Evolutionary conservation across 2,113 vertebrate species (phyloP), one percentile per base, ranked within the genome.

Genomic region (Theristicus caerulescens): DNA sequence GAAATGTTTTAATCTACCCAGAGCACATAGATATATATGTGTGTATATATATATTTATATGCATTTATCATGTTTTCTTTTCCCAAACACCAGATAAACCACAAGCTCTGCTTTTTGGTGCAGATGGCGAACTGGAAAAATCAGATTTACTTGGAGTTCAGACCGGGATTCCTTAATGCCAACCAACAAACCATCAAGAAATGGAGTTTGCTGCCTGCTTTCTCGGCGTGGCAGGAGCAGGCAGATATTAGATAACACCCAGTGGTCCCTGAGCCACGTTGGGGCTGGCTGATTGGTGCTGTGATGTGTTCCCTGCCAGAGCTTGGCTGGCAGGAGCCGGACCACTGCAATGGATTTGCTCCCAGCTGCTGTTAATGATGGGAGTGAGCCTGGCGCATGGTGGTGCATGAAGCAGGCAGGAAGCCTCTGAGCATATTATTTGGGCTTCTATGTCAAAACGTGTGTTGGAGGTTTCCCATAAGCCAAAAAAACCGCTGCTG

Each of bases 221-320:
- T 49, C 59, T 73, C 0, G 0, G 55, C 36, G 3, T 6, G 2
- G 69, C 52, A 59, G 74, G 61, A 72, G 86, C 71, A 52, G 49
- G 67, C 74, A 69, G 72, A 42, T 22, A 21, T 42, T 40, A 47
- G 31, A 67, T 62, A 26, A 18, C 27, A 51, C 22, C 19, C 71
- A 25, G 79, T 2, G 1, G 26, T 34, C 70, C 79, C 40, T 1
- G 4, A 77, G 38, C 34, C 0, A 0, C 58, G 44, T 8, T 7
- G 1, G 38, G 59, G 49, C 20, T 59, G 66, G 51, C 71, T 82
- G 27, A 5, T 27, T 29, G 21, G 74, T 86, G 82, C 90, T 55
- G 58, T 9, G 88, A 61, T 38, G 67, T 59, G 72, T 13, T 93
- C 84, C 67, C 38, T 76, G 74, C 52, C 2, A 3, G 16, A 71